phyloP scores from a whole-genome alignment of 2,888 invertebrate genomes.

The Tachina fera region DNA sequence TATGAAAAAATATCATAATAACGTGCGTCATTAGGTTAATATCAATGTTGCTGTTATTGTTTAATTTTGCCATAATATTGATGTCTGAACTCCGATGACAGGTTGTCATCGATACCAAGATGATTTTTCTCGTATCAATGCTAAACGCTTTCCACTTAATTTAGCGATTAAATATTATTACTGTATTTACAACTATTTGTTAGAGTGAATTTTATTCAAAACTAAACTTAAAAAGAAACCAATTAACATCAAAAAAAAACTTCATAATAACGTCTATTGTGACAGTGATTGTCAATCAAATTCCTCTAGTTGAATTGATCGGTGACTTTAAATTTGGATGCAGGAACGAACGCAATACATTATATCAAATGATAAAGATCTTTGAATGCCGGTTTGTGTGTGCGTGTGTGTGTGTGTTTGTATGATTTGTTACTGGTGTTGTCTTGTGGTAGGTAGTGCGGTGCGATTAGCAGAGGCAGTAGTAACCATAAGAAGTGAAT shows the following conservation, averaged over 20 bases:
- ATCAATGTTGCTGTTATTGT: too few relatives aligned
- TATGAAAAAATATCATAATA: too few relatives aligned
- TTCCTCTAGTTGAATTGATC: constrained; percentile 63
- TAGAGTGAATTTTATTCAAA: neutral
- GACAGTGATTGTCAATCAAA: constrained; percentile 72
- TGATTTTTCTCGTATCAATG: too few relatives aligned
- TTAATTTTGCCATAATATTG: too few relatives aligned
- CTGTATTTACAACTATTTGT: constrained; percentile 16
- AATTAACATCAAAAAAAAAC: constrained; percentile 43
- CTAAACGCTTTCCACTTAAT: too few relatives aligned
- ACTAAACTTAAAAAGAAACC: constrained; percentile 8
- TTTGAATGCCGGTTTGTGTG: constrained; percentile 21
- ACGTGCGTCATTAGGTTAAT: too few relatives aligned
- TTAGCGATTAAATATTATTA: too few relatives aligned
- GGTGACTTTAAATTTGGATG: constrained; percentile 58
- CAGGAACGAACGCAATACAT: constrained; percentile 64
- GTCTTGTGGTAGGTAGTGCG: constrained; percentile 36
- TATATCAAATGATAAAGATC: constrained; percentile 63
- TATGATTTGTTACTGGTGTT: constrained; percentile 1
- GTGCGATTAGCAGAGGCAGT: constrained; percentile 4
- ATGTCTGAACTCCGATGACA: too few relatives aligned
- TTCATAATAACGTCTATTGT: constrained; percentile 68
- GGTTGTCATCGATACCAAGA: too few relatives aligned
- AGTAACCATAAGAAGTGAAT: constrained; percentile 38
- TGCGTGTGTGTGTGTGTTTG: constrained; percentile 9